phyloP scores from a whole-genome alignment of 2,888 invertebrate genomes.

The Idaea aversata region DNA sequence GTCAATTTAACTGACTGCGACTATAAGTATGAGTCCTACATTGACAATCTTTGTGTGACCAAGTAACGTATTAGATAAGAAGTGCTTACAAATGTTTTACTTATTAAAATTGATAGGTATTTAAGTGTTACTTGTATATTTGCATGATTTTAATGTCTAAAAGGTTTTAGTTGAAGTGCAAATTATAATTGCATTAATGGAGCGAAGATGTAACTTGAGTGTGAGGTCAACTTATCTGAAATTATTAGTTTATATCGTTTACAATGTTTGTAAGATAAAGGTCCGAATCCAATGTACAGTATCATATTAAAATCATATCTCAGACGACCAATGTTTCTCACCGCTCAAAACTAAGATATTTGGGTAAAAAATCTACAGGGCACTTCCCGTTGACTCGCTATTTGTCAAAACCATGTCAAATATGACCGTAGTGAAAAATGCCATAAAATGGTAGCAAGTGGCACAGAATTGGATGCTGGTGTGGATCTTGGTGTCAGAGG shows the following conservation, averaged over 20 bases:
- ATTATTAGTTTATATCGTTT: conserved; percentile 13
- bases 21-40: conserved; percentile 7
- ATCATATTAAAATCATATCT: neutral
- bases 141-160: conserved; percentile 45
- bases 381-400: too few species aligned
- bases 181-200: conserved; percentile 39
- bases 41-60: conserved; percentile 20
- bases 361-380: too few species aligned
- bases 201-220: conserved; percentile 14
- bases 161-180: conserved; percentile 50
- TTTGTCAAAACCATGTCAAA: too few species aligned
- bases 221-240: conserved; percentile 20
- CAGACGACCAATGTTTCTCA: too few species aligned
- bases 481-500: too few species aligned
- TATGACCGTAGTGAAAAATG: too few species aligned
- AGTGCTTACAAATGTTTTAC: conserved; percentile 42
- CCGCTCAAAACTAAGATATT: too few species aligned
- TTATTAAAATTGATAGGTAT: conserved; percentile 47
- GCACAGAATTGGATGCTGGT: too few species aligned
- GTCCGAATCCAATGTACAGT: neutral
- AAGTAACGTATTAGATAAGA: conserved; percentile 39
- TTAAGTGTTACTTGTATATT: conserved; percentile 34
- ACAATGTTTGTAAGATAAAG: neutral
- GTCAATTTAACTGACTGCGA: neutral
- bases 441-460: too few species aligned